Percentiles rank a stretch among this genome's conserved stretches.
These are phyloP conservation scores for Poeciliopsis gracilis DNA, from an alignment of 2,797 vertebrate genomes.

Conservation along the genomic window DNA sequence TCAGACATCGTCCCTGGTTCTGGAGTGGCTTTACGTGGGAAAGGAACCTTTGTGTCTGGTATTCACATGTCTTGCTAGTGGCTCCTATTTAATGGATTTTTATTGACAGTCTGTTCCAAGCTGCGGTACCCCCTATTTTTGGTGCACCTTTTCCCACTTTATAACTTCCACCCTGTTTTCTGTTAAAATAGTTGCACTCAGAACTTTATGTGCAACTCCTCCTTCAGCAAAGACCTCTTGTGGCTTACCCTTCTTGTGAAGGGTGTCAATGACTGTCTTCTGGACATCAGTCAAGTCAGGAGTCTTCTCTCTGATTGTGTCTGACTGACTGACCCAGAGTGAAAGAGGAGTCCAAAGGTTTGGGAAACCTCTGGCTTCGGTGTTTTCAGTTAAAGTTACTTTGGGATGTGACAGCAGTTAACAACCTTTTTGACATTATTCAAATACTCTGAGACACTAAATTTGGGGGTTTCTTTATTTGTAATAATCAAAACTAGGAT, in stretches of 20 bases:
- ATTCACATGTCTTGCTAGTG: background rate
- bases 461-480: background rate
- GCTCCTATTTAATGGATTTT: no score
- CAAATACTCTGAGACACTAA: background rate
- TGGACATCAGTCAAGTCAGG: background rate
- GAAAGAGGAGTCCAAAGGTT: background rate
- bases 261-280: background rate
- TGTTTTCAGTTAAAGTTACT: background rate
- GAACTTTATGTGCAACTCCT: background rate
- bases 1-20: background rate
- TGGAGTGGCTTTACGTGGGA: background rate
- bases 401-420: background rate
- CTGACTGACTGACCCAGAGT: background rate
- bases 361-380: background rate
- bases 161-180: background rate
- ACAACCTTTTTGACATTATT: background rate
- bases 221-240: background rate
- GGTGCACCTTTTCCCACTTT: background rate
- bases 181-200: background rate
- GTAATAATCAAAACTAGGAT: background rate
- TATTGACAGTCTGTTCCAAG: no score
- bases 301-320: background rate
- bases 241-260: background rate
- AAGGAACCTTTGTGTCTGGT: background rate
- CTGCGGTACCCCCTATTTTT: background rate